Conservation (phyloP, 64 coral and sea anemone species). For the Orbicella faveolata region DNA sequence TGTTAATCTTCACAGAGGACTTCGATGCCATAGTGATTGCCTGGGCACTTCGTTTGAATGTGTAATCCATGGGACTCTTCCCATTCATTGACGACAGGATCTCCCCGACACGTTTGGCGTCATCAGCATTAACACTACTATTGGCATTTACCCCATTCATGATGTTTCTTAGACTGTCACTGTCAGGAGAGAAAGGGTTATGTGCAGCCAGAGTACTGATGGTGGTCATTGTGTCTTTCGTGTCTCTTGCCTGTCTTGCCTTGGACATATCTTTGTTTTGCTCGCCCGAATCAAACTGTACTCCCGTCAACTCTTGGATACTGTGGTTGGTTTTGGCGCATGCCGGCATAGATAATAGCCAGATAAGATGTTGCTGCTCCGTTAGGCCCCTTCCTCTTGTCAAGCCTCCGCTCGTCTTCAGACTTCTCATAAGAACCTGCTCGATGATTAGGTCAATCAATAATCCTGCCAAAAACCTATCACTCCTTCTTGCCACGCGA, state of each 20-base stretch:
- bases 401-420: constrained; percentile 39
- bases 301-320: constrained; percentile 47
- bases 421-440: constrained; percentile 57
- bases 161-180: too few species aligned
- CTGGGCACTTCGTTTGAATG: constrained; percentile 61
- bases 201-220: neutral
- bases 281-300: constrained; percentile 49
- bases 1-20: constrained; percentile 36
- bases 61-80: constrained; percentile 19
- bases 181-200: too few species aligned
- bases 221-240: constrained; percentile 6
- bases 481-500: constrained; percentile 24
- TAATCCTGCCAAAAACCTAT: constrained; percentile 33
- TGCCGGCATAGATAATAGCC: constrained; percentile 39
- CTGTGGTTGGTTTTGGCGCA: constrained; percentile 42
- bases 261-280: constrained; percentile 67
- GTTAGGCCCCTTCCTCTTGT: constrained; percentile 37
- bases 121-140: constrained; percentile 57
- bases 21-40: constrained; percentile 43
- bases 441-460: constrained; percentile 44
- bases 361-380: constrained; percentile 34
- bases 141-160: constrained; percentile 44
- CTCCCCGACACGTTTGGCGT: constrained; percentile 41
- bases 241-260: constrained; percentile 10
- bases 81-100: constrained; percentile 63